Percentiles rank a stretch among this genome's conserved stretches.
Evolutionary conservation across 2,888 invertebrate species (phyloP).

Genomic region (Hipparchia sbordonii): DNA sequence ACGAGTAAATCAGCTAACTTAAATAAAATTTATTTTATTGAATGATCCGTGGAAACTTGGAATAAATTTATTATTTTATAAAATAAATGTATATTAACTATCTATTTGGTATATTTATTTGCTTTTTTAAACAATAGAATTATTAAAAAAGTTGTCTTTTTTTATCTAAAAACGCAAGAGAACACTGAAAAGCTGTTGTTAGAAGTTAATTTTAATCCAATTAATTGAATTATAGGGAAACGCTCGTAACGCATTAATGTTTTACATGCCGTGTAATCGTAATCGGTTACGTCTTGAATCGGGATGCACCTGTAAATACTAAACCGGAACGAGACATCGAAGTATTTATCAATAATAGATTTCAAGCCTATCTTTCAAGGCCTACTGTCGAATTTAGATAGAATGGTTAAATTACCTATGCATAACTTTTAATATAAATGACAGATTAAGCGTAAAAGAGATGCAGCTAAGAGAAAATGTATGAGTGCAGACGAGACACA

Average conservation of each 20-base stretch:
- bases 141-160: not conserved
- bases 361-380: not conserved
- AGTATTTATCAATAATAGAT: not conserved
- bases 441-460: too few relatives aligned
- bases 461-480: too few relatives aligned
- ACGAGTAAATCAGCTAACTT: too few relatives aligned
- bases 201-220: not conserved
- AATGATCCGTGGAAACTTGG: too few relatives aligned
- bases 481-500: too few relatives aligned
- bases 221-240: conserved; percentile 8
- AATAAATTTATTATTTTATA: too few relatives aligned
- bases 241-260: not conserved
- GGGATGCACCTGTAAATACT: not conserved
- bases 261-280: conserved; percentile 6
- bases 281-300: not conserved
- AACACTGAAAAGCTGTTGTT: too few relatives aligned
- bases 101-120: not conserved
- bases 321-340: not conserved
- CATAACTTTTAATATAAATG: too few relatives aligned
- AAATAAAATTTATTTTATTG: too few relatives aligned
- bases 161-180: too few relatives aligned
- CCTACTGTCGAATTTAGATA: too few relatives aligned
- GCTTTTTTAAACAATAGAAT: not conserved
- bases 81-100: not conserved
- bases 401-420: too few relatives aligned